A percentile compares a stretch with the other conserved stretches of the same genome.
Evolutionary conservation across 2,113 vertebrate species (phyloP).

Genomic region (Scopus umbretta): DNA sequence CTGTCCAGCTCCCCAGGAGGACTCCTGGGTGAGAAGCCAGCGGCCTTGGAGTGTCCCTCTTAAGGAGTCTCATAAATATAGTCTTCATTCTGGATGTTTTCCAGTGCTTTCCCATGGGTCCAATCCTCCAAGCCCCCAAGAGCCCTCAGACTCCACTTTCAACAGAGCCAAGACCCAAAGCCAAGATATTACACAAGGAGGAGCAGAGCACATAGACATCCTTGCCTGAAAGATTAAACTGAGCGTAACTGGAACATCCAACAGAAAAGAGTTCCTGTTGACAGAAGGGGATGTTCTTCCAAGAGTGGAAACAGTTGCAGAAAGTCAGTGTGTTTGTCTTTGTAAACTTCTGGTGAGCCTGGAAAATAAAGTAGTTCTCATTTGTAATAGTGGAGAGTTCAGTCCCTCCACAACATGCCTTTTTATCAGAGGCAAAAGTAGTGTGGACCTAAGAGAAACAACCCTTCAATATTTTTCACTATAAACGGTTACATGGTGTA

Average conservation of each 20-base stretch:
- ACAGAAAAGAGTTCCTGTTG: not conserved
- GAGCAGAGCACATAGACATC: not conserved
- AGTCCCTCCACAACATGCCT: not conserved
- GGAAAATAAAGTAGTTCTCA: not conserved
- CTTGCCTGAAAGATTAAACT: not conserved
- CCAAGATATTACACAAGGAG: not conserved
- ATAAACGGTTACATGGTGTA: not conserved
- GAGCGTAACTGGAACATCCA: not conserved
- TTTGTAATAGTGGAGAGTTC: not conserved
- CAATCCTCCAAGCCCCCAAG: not conserved
- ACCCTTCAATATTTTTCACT: not conserved
- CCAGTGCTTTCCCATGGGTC: not conserved
- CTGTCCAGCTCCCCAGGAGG: not conserved
- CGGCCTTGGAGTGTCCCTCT: not conserved
- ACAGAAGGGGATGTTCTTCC: not conserved
- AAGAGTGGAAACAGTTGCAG: not conserved
- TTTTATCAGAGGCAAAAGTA: not conserved
- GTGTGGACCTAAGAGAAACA: not conserved
- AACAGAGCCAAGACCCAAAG: not conserved
- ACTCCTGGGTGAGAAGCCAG: not conserved
- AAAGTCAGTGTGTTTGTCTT: not conserved
- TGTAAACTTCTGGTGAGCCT: not conserved
- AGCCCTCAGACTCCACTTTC: not conserved
- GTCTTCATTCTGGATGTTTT: not conserved
- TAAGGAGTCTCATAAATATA: not conserved